Evolutionary conservation across 1,140 invertebrate species (phyloP), one percentile per base, ranked within the genome.

Genomic region (Tyrophagus putrescentiae): DNA sequence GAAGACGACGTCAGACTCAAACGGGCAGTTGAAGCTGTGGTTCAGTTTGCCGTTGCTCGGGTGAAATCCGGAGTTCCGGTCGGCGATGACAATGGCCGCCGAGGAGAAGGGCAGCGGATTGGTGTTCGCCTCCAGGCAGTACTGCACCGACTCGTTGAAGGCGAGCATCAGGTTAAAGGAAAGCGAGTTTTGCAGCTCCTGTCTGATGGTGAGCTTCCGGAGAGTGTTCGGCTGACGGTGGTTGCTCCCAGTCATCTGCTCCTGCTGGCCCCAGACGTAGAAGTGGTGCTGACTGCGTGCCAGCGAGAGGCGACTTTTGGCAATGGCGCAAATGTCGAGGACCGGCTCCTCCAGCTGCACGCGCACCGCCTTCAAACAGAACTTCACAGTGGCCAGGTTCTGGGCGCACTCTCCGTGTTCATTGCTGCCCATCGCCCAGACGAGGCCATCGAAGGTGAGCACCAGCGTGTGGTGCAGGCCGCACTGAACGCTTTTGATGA

Each of bases 391-490:
- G 9, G 4, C 3, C 27, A 13, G 1, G 39, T 31, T 25, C 3
- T 9, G 4, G n/a, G 31, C 52, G 39, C 52, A 54, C 39, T 54
- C 16, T 34, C 52, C 52, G 11, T 11, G 25, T 31, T 54, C 16
- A 33, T 54, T 54, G 27, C 11, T 31, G 13, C 52, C 52, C 7
- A 54, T n/a, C 11, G 52, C 52, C 7, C 13, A 54, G 13, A 54
- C 28, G n/a, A 27, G 21, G n/a, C 52, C 27, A 33, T 54, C 52
- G 27, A 27, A 31, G 18, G 52, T 54, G 11, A 54, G 25, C 25
- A 54, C 25, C 13, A 54, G 27, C 25, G 52, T 54, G 27, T 54
- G 52, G 21, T 31, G n/a, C 13, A 9, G 28, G 39, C 52, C 52
- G 39, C 52, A 54, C 1, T 27, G 3, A 29, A 54, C 52, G 2